Conservation (phyloP, 2,113 vertebrate genomes). For the Mohoua ochrocephala region DNA sequence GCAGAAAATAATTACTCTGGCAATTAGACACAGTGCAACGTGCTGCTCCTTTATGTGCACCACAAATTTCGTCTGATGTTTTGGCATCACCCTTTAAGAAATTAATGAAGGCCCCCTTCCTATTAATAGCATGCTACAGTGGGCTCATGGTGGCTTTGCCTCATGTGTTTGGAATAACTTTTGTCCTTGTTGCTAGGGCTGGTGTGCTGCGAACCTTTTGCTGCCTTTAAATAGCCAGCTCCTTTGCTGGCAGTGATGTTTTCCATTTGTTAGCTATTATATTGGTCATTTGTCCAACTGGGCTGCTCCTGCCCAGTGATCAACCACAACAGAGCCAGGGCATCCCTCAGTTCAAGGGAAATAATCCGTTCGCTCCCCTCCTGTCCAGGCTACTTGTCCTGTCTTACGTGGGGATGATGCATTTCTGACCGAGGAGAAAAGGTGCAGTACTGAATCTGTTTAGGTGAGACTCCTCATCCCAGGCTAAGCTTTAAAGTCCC, state of each 20-base stretch:
- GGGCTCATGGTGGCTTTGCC: background rate
- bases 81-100: constrained; percentile 13
- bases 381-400: background rate
- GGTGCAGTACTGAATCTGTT: background rate
- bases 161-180: background rate
- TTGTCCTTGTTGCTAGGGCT: constrained; percentile 2
- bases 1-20: constrained; percentile 62
- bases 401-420: background rate
- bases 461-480: background rate
- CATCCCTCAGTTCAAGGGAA: background rate
- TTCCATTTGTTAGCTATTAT: background rate
- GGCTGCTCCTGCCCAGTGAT: background rate
- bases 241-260: background rate
- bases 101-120: constrained; percentile 30
- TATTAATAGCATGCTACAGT: constrained; percentile 29
- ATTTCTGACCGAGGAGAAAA: background rate
- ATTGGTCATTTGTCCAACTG: background rate
- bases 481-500: background rate
- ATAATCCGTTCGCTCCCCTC: background rate
- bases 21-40: constrained; percentile 45
- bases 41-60: background rate
- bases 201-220: background rate
- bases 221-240: background rate
- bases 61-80: background rate
- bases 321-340: background rate